Percentiles rank a stretch among this genome's conserved stretches.
phyloP scores from a whole-genome alignment of 2,888 invertebrate species.

The Cantharis flavilabris region DNA sequence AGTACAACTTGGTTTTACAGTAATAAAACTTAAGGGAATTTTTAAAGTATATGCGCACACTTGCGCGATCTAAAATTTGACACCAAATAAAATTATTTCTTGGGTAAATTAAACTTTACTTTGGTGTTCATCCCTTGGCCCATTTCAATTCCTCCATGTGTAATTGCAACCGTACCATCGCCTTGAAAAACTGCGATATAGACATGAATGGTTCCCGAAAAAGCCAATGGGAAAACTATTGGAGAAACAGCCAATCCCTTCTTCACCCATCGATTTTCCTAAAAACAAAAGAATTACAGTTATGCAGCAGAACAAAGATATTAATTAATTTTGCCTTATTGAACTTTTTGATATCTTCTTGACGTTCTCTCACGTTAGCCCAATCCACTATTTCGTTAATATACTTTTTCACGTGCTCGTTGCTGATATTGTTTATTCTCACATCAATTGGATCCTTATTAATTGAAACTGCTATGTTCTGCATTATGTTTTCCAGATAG shows the following conservation, averaged over 20 bases:
- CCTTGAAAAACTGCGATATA: slow-evolving; percentile 71
- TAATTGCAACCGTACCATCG: slow-evolving; percentile 72
- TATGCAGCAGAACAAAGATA: not conserved
- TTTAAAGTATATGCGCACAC: slow-evolving; percentile 75
- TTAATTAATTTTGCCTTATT: not conserved
- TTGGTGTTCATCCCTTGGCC: slow-evolving; percentile 87
- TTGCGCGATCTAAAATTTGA: slow-evolving; percentile 59
- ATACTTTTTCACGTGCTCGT: not conserved
- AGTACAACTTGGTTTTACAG: slow-evolving; percentile 68
- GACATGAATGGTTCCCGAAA: slow-evolving; percentile 61
- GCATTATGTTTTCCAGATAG: slow-evolving; percentile 67
- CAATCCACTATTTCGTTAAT: not conserved
- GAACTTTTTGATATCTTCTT: not conserved
- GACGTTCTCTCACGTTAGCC: not conserved
- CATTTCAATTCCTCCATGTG: slow-evolving; percentile 75
- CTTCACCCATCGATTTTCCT: slow-evolving; percentile 82
- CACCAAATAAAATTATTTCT: no score
- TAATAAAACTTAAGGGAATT: slow-evolving; percentile 68
- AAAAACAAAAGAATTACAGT: not conserved
- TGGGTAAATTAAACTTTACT: slow-evolving; percentile 50
- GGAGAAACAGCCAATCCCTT: slow-evolving; percentile 71
- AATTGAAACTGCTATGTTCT: slow-evolving; percentile 64
- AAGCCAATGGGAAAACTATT: slow-evolving; percentile 59
- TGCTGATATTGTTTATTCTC: not conserved
- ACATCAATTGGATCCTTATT: slow-evolving; percentile 65